Evolutionary conservation across 2,888 invertebrate species (phyloP).

Genomic region (Agrochola macilenta): DNA sequence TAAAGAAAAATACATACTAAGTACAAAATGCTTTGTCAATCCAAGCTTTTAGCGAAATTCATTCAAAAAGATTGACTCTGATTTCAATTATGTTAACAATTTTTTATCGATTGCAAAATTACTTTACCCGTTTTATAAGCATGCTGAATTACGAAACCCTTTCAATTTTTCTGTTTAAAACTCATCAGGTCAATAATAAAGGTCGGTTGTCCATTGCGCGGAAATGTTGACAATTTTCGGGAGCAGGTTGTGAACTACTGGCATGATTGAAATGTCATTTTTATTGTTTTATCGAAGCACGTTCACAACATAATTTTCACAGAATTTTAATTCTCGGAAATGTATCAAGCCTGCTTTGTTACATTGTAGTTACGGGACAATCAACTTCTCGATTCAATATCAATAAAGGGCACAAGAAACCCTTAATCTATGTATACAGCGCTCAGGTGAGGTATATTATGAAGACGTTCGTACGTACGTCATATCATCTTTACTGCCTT

Average conservation of each 20-base stretch:
- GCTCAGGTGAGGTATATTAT: constrained; percentile 62
- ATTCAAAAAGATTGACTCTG: constrained; percentile 61
- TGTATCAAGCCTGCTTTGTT: constrained; percentile 41
- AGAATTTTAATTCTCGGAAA: constrained; percentile 40
- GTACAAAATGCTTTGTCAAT: constrained; percentile 70
- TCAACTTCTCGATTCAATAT: constrained; percentile 66
- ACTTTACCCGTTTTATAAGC: constrained; percentile 29
- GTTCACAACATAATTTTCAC: constrained; percentile 39
- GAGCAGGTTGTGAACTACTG: constrained; percentile 18
- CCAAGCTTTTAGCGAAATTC: constrained; percentile 67
- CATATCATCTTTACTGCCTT: constrained; percentile 64
- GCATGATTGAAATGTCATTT: constrained; percentile 52
- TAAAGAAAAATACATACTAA: constrained; percentile 71
- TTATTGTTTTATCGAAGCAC: constrained; percentile 43
- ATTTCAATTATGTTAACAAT: constrained; percentile 56
- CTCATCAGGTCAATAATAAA: constrained; percentile 25
- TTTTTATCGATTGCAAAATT: constrained; percentile 40
- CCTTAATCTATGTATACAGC: constrained; percentile 67
- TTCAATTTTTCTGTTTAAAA: constrained; percentile 15
- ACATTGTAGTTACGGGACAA: constrained; percentile 62
- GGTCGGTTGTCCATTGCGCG: constrained; percentile 15
- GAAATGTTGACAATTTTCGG: constrained; percentile 31
- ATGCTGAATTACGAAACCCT: constrained; percentile 9
- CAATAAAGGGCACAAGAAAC: constrained; percentile 67
- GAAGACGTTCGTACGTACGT: constrained; percentile 54